Conservation (phyloP, 2,888 invertebrate species). For the Lithodes maja region DNA sequence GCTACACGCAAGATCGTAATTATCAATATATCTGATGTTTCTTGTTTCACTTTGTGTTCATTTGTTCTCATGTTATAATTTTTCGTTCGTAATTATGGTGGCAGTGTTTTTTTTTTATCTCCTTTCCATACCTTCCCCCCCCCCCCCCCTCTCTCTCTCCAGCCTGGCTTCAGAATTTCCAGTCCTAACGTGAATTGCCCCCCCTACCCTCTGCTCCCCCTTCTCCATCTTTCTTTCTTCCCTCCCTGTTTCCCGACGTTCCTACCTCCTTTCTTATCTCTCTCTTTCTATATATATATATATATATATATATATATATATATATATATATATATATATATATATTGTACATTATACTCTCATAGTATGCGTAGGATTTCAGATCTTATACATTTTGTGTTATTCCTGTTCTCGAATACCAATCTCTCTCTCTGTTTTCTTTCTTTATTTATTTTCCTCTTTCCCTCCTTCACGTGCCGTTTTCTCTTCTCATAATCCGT, state of each 20-base stretch:
- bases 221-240: conserved; percentile 1
- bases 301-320: no score
- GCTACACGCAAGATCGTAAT: no score
- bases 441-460: not conserved
- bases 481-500: not conserved
- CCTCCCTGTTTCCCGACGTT: not conserved
- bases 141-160: conserved; percentile 29
- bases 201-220: not conserved
- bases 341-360: not conserved
- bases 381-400: not conserved
- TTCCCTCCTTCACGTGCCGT: not conserved
- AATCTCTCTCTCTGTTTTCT: conserved; percentile 34
- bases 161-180: conserved; percentile 58
- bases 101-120: no score
- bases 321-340: no score
- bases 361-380: not conserved
- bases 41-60: no score
- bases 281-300: not conserved
- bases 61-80: no score
- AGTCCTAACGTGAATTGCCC: conserved; percentile 58
- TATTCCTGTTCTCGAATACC: conserved; percentile 4
- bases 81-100: no score
- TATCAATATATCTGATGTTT: no score
- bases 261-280: conserved; percentile 2
- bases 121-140: no score